A percentile compares a stretch with the other conserved stretches of the same genome.
These are phyloP conservation scores for Andrena trimmerana DNA, from an alignment of 2,888 invertebrate genomes.

Conservation along the genomic window DNA sequence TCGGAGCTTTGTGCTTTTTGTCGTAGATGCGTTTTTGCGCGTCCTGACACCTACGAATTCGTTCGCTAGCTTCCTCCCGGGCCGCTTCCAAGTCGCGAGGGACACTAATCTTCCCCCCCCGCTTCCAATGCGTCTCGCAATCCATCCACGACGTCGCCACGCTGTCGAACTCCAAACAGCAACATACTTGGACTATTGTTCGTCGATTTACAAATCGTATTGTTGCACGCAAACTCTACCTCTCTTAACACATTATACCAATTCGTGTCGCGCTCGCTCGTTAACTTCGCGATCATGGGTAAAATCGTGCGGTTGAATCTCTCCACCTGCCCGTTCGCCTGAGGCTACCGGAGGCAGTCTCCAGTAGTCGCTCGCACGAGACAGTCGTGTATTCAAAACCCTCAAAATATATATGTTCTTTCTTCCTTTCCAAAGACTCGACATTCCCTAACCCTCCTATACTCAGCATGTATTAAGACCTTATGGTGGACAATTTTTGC, in stretches of 20 bases:
- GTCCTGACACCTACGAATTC: constrained; percentile 51
- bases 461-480: no score
- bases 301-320: constrained; percentile 1
- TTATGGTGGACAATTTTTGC: no score
- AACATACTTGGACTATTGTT: not conserved
- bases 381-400: no score
- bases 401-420: no score
- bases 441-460: no score
- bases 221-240: constrained; percentile 11
- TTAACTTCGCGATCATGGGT: constrained; percentile 3
- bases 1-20: constrained; percentile 64
- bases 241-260: not conserved
- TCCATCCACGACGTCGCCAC: not conserved
- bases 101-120: not conserved
- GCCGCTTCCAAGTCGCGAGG: constrained; percentile 42
- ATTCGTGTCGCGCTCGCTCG: not conserved
- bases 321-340: constrained; percentile 5
- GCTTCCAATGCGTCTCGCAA: not conserved
- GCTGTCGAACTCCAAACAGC: not conserved
- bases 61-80: constrained; percentile 38
- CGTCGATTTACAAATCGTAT: not conserved
- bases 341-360: not conserved
- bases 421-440: no score
- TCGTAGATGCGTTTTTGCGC: constrained; percentile 71
- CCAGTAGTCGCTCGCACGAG: no score